These are phyloP conservation scores for Caenorhabditis sp. DNA, from an alignment of 2,888 invertebrate genomes.

Conservation along the genomic window DNA sequence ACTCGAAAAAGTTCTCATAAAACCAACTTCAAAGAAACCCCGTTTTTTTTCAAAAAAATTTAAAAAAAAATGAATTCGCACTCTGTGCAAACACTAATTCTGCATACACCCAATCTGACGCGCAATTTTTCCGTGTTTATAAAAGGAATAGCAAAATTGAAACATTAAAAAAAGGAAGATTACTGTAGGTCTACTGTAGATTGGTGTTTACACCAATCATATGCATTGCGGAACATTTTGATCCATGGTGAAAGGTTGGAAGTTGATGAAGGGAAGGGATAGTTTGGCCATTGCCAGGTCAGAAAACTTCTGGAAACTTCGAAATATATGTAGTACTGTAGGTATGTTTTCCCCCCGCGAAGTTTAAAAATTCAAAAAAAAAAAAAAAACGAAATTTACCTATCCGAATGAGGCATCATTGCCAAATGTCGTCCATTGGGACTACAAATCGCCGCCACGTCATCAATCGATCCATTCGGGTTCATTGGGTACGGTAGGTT, in stretches of 20 bases:
- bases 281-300: slow-evolving; percentile 88
- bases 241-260: slow-evolving; percentile 83
- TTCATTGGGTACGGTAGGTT: slow-evolving; percentile 83
- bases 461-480: slow-evolving; percentile 84
- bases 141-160: too few relatives aligned
- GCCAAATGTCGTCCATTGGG: slow-evolving; percentile 90
- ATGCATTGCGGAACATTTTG: slow-evolving; percentile 87
- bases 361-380: neutral
- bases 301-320: slow-evolving; percentile 74
- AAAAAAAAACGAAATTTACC: slow-evolving; percentile 6
- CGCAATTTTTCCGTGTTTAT: too few relatives aligned
- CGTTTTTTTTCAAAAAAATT: too few relatives aligned
- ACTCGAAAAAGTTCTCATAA: too few relatives aligned
- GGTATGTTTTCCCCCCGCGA: neutral
- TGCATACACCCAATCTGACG: too few relatives aligned
- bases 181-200: neutral
- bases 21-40: too few relatives aligned
- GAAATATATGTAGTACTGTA: neutral
- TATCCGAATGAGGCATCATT: slow-evolving; percentile 98
- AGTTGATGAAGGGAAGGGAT: slow-evolving; percentile 71
- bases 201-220: slow-evolving; percentile 64
- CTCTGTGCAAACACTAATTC: too few relatives aligned
- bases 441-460: slow-evolving; percentile 89
- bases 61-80: too few relatives aligned
- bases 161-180: neutral